Percentiles rank a stretch among this genome's conserved stretches.
Conservation (phyloP, 2,113 vertebrate genomes). For the Centropristis striata region DNA sequence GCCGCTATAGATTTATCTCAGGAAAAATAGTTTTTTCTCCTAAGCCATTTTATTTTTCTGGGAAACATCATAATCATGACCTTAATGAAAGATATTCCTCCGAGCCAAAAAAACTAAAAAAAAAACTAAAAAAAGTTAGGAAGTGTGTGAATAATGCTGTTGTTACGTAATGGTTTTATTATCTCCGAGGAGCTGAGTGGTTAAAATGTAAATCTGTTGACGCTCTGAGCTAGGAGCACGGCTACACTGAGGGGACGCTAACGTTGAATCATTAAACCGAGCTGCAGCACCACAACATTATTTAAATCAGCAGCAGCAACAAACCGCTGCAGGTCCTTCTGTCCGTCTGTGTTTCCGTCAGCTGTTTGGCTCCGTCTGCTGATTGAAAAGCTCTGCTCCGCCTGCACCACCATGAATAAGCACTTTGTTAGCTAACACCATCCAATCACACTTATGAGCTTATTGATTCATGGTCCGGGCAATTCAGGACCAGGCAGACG, state of each 20-base stretch:
- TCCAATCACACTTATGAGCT: slow-evolving; percentile 70
- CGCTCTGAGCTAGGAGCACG: neutral
- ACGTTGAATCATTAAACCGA: slow-evolving; percentile 13
- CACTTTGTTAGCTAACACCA: slow-evolving; percentile 65
- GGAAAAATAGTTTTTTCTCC: neutral
- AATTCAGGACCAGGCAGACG: neutral
- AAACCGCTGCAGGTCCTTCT: neutral
- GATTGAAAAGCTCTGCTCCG: slow-evolving; percentile 64
- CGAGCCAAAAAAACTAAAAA: too few relatives aligned
- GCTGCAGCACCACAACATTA: slow-evolving; percentile 18
- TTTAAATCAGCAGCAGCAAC: slow-evolving; percentile 34
- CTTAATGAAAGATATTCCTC: neutral
- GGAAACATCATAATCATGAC: neutral
- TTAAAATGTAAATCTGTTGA: slow-evolving; percentile 7
- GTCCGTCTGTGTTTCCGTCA: slow-evolving; percentile 19
- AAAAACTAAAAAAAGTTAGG: neutral
- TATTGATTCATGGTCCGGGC: slow-evolving; percentile 64
- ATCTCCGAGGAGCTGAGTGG: neutral
- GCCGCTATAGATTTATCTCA: neutral
- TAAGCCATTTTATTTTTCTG: neutral
- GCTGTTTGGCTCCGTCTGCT: slow-evolving; percentile 41
- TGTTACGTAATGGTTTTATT: neutral
- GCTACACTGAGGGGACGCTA: neutral
- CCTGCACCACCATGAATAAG: slow-evolving; percentile 51
- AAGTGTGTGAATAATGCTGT: too few relatives aligned